Percentiles rank a stretch among this genome's conserved stretches.
Conservation (phyloP, 2,888 invertebrate species). For the Ecdyonurus torrentis region DNA sequence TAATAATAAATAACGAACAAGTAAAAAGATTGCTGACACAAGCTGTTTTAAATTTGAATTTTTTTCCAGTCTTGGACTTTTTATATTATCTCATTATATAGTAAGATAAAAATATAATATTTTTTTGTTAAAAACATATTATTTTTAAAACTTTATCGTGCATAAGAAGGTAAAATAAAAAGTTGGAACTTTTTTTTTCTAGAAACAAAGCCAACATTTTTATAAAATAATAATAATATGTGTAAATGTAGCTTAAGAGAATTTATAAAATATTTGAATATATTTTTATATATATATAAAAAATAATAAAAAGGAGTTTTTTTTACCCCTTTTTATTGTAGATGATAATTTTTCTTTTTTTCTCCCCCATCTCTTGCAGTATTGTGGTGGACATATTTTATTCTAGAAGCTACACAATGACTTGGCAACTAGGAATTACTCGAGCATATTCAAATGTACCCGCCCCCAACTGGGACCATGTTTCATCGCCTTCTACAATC, state of each 20-base stretch:
- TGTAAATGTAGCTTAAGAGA: not conserved
- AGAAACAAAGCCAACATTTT: not conserved
- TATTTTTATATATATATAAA: not conserved
- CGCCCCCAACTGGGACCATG: not conserved
- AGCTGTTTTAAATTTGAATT: too few relatives aligned
- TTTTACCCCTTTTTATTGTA: not conserved
- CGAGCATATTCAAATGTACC: too few relatives aligned
- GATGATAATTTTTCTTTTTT: not conserved
- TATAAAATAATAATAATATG: too few relatives aligned
- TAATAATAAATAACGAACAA: too few relatives aligned
- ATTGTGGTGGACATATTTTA: not conserved
- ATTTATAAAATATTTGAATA: not conserved
- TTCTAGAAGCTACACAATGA: not conserved
- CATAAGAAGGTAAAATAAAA: too few relatives aligned
- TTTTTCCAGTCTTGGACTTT: too few relatives aligned
- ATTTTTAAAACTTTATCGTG: too few relatives aligned
- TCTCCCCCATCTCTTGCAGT: not conserved
- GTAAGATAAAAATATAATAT: too few relatives aligned
- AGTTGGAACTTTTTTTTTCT: too few relatives aligned
- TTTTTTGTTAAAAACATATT: too few relatives aligned
- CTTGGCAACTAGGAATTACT: not conserved
- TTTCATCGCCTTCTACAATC: not conserved
- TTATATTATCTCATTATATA: too few relatives aligned
- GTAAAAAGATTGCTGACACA: too few relatives aligned
- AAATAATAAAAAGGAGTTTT: not conserved